phyloP scores from a whole-genome alignment of 2,888 invertebrate genomes.

The Poecilobothrus nobilitatus region DNA sequence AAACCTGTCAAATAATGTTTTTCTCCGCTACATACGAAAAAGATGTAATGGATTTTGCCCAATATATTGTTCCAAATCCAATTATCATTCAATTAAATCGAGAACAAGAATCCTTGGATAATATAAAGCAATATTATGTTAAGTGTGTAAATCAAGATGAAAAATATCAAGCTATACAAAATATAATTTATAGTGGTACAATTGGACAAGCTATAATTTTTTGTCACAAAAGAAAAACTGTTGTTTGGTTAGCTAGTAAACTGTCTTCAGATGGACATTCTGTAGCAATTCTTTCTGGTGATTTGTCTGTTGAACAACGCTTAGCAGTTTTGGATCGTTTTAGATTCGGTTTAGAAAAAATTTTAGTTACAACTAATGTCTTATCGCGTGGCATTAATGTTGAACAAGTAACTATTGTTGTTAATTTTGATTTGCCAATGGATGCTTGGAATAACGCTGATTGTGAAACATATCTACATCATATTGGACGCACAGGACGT shows the following conservation, averaged over 20 bases:
- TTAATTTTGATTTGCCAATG: constrained; percentile 95
- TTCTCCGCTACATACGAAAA: constrained; percentile 96
- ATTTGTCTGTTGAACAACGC: constrained; percentile 86
- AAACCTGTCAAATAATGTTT: constrained; percentile 90
- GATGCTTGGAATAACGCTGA: constrained; percentile 74
- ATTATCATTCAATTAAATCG: constrained; percentile 70
- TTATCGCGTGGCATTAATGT: constrained; percentile 85
- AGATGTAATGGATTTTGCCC: constrained; percentile 93
- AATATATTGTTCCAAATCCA: constrained; percentile 85
- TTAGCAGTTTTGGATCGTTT: constrained; percentile 87
- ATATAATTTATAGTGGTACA: constrained; percentile 92
- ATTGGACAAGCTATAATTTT: constrained; percentile 98
- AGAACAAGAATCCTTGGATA: constrained; percentile 92
- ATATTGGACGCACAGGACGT: constrained; percentile 95
- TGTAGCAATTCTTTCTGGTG: constrained; percentile 87
- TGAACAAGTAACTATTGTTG: constrained; percentile 94
- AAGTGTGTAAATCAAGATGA: constrained; percentile 74
- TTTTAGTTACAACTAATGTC: constrained; percentile 88
- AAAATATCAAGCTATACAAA: constrained; percentile 88
- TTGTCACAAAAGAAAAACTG: constrained; percentile 85
- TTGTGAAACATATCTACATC: constrained; percentile 94
- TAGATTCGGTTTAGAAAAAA: constrained; percentile 84
- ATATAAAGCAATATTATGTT: constrained; percentile 95
- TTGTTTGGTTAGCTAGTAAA: constrained; percentile 79
- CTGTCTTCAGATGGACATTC: constrained; percentile 90